Conservation (phyloP, 2,888 invertebrate genomes). For the Drosophila ustulata region DNA sequence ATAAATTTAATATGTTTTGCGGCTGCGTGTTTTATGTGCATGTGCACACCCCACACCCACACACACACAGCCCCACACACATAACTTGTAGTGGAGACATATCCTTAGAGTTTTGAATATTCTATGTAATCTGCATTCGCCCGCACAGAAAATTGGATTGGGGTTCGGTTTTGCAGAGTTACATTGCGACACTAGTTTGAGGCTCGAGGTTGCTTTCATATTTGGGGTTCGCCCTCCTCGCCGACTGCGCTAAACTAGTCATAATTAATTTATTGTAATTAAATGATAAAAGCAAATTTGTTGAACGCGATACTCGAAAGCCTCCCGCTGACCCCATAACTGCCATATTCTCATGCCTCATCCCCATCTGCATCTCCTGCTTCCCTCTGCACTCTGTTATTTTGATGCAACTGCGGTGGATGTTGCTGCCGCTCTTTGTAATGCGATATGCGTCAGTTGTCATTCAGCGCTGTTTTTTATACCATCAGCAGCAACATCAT, state of each 20-base stretch:
- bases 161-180: slow-evolving; percentile 16
- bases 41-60: slow-evolving; percentile 14
- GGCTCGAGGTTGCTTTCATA: slow-evolving; percentile 2
- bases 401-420: slow-evolving; percentile 5
- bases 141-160: slow-evolving; percentile 34
- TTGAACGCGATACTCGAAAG: slow-evolving; percentile 7
- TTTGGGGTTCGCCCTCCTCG: not conserved
- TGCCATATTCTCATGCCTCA: not conserved
- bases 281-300: slow-evolving; percentile 56
- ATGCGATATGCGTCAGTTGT: slow-evolving; percentile 55
- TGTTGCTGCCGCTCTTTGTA: slow-evolving; percentile 54
- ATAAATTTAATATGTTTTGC: slow-evolving; percentile 81
- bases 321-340: slow-evolving; percentile 12
- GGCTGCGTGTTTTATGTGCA: slow-evolving; percentile 70
- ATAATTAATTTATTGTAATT: slow-evolving; percentile 79
- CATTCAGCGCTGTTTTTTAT: slow-evolving; percentile 25
- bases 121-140: slow-evolving; percentile 55
- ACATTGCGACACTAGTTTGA: slow-evolving; percentile 1
- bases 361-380: no score
- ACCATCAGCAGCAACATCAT: slow-evolving; percentile 2
- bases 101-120: slow-evolving; percentile 68
- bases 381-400: not conserved
- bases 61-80: slow-evolving; percentile 1
- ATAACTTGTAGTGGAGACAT: slow-evolving; percentile 40
- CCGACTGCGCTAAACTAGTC: slow-evolving; percentile 40